These are phyloP conservation scores for Spea bombifrons DNA, from an alignment of 2,113 vertebrate genomes.

Conservation along the genomic window DNA sequence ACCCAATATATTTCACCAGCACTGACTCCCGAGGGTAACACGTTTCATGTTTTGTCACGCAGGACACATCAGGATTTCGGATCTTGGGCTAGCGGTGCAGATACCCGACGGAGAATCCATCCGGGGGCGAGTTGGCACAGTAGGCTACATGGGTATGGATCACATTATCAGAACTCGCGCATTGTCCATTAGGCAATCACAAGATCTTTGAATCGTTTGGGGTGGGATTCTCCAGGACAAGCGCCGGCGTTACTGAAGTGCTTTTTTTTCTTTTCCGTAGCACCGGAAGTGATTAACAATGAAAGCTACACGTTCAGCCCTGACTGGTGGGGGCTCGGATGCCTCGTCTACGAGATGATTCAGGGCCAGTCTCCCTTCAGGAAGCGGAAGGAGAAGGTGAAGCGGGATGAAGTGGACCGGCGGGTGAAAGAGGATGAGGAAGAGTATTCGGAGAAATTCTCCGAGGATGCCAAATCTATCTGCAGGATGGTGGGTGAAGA, in stretches of 20 bases:
- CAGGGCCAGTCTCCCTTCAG: constrained; percentile 87
- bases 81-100: constrained; percentile 85
- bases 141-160: constrained; percentile 88
- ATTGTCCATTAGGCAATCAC: too few relatives aligned
- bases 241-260: too few relatives aligned
- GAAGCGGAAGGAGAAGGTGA: constrained; percentile 82
- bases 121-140: constrained; percentile 82
- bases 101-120: constrained; percentile 81
- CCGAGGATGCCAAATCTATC: constrained; percentile 80
- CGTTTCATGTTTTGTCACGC: constrained; percentile 30
- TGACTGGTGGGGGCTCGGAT: constrained; percentile 93
- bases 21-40: neutral
- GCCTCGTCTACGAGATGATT: constrained; percentile 91
- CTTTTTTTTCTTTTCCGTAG: constrained; percentile 57
- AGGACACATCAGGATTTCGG: constrained; percentile 92
- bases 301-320: constrained; percentile 84
- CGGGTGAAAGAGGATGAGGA: constrained; percentile 79
- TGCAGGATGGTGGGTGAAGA: constrained; percentile 81
- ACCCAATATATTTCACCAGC: too few relatives aligned
- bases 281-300: constrained; percentile 87
- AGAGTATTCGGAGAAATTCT: constrained; percentile 82
- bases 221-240: too few relatives aligned
- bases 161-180: neutral
- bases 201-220: too few relatives aligned
- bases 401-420: constrained; percentile 81